phyloP scores from a whole-genome alignment of 1,140 invertebrate genomes.

The Planococcus citri region DNA sequence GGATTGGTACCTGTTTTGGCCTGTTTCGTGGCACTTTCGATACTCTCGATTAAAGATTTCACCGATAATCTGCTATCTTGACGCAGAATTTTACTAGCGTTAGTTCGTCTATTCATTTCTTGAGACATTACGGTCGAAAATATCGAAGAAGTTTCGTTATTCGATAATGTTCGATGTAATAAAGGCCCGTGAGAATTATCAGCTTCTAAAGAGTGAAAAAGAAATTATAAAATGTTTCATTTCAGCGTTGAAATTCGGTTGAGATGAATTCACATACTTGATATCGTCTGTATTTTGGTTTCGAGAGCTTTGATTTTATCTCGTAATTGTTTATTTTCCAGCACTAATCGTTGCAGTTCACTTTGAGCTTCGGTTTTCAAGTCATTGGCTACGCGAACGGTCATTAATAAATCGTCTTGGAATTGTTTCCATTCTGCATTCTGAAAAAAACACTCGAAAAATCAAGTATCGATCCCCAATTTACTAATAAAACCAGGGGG shows the following conservation, averaged over 20 bases:
- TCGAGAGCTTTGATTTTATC: constrained; percentile 63
- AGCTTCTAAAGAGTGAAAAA: not conserved
- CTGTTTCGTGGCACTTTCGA: constrained; percentile 76
- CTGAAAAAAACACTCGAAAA: constrained; percentile 29
- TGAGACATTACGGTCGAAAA: constrained; percentile 25
- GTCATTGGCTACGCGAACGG: constrained; percentile 87
- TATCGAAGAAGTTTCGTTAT: constrained; percentile 23
- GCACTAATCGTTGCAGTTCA: constrained; percentile 63
- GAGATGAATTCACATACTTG: not conserved
- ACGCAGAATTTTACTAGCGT: constrained; percentile 38
- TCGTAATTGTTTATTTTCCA: constrained; percentile 68
- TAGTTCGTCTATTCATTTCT: constrained; percentile 35
- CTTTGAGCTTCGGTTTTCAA: constrained; percentile 79
- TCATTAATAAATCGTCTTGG: constrained; percentile 80
- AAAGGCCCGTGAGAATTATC: not conserved
- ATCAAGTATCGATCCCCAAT: too few species aligned
- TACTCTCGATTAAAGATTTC: constrained; percentile 76
- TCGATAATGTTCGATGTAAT: constrained; percentile 22
- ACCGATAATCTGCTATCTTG: constrained; percentile 72
- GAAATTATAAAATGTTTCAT: not conserved
- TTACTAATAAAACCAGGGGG: not conserved
- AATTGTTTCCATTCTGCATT: constrained; percentile 85
- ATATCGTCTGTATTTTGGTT: constrained; percentile 18
- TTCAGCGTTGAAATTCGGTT: too few species aligned
- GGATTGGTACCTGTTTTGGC: constrained; percentile 55